These are phyloP conservation scores for Diachrysia chrysitis DNA, from an alignment of 2,888 invertebrate species.

Conservation along the genomic window DNA sequence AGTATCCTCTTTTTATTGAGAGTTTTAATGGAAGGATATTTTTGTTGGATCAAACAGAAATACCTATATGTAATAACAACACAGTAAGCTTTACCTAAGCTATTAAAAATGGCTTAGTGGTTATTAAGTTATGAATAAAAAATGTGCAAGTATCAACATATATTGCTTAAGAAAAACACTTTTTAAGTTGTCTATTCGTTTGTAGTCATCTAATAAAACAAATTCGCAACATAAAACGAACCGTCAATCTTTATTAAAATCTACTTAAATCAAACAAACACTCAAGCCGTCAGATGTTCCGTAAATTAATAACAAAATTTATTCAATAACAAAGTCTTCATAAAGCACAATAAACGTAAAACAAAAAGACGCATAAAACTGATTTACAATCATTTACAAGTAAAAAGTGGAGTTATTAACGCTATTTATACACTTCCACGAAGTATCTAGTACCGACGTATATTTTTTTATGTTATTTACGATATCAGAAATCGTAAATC, in stretches of 20 bases:
- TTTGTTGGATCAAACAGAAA: not conserved
- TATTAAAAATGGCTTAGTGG: too few species aligned
- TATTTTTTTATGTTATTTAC: slow-evolving; percentile 35
- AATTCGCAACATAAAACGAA: not conserved
- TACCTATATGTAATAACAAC: not conserved
- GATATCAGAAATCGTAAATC: slow-evolving; percentile 32
- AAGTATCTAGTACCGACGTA: slow-evolving; percentile 9
- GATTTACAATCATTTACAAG: slow-evolving; percentile 34
- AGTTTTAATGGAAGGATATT: not conserved
- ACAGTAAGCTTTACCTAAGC: too few species aligned
- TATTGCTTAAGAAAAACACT: too few species aligned
- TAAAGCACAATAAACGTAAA: slow-evolving; percentile 25
- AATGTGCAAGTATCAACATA: too few species aligned
- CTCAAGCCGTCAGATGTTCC: slow-evolving; percentile 14
- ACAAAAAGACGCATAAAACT: slow-evolving; percentile 30
- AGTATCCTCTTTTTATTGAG: not conserved
- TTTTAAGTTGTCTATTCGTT: too few species aligned
- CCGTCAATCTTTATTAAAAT: slow-evolving; percentile 16
- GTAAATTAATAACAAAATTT: slow-evolving; percentile 19
- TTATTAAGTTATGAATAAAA: too few species aligned
- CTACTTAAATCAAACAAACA: slow-evolving; percentile 18
- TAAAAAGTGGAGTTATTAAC: slow-evolving; percentile 25
- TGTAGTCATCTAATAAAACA: slow-evolving; percentile 6
- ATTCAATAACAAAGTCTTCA: slow-evolving; percentile 26
- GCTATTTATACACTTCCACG: slow-evolving; percentile 28